Evolutionary conservation across 2,888 invertebrate genomes (phyloP), one percentile per base, ranked within the genome.

Genomic region (Epinotia ramella): DNA sequence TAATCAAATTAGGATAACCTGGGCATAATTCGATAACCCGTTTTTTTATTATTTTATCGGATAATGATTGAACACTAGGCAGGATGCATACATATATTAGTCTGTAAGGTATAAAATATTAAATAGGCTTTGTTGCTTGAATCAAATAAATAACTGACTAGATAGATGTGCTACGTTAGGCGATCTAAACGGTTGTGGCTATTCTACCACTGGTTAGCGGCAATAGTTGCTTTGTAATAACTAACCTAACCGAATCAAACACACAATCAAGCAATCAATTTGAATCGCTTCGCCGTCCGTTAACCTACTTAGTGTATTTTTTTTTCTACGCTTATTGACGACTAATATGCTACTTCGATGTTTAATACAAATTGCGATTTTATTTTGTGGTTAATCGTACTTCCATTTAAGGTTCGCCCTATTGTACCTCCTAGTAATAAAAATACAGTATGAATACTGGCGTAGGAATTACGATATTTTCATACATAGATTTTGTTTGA

Each of bases 181-280:
- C 6, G 28, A 18, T 11, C 28, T 56, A 53, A 56, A 66, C 33
- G 66, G 28, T 24, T n/a, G n/a, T 49, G 49, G 16, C n/a, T 46
- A 59, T 44, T 60, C 59, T 46, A 46, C 46, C 28, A 28, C 60
- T n/a, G n/a, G 59, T 60, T 60, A 59, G 18, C 69, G 64, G 59
- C 69, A 64, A 65, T 74, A 53, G 63, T 57, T 46, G 28, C 12
- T 20, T n/a, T 59, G 33, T 28, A 69, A 68, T 69, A 59, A 69
- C 13, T 20, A 33, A 69, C 64, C 49, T 33, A 20, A 33, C 69
- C 24, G 59, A 65, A 65, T 69, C 59, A 18, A 33, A 28, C 46
- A 57, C 60, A 74, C 59, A 74, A 73, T 65, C 74, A 24, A 59
- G 33, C 57, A 74, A 74, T 74, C 74, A 74, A 74, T 74, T 70